A percentile compares a stretch with the other conserved stretches of the same genome.
Conservation (phyloP, 2,888 invertebrate species). For the Dysmachus trigonus region DNA sequence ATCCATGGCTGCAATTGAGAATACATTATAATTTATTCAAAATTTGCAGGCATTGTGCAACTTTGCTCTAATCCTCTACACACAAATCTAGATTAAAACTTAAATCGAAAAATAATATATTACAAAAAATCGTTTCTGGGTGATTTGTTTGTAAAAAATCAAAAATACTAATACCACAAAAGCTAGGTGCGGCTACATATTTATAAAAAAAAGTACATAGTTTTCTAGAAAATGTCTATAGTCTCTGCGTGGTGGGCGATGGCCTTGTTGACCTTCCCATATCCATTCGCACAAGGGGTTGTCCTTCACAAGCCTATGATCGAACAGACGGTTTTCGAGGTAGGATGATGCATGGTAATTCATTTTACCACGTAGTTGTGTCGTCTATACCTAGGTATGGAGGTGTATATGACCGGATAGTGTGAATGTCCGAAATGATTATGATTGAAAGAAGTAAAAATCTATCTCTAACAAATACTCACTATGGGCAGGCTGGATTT, state of each 20-base stretch:
- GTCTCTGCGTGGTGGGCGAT: slow-evolving; percentile 60
- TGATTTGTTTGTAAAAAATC: background rate
- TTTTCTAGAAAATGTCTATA: slow-evolving; percentile 64
- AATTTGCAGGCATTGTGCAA: slow-evolving; percentile 53
- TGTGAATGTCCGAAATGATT: background rate
- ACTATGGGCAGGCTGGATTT: slow-evolving; percentile 63
- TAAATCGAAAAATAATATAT: background rate
- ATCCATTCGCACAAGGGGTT: slow-evolving; percentile 62
- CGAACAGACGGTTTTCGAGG: slow-evolving; percentile 62
- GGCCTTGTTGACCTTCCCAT: slow-evolving; percentile 57
- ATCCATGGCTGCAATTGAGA: slow-evolving; percentile 84
- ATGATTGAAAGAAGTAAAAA: background rate
- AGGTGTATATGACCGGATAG: slow-evolving; percentile 12
- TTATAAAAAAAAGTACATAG: slow-evolving; percentile 57
- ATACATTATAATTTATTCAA: slow-evolving; percentile 58
- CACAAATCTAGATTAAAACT: background rate
- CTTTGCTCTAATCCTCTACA: background rate
- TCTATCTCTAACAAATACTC: slow-evolving; percentile 55
- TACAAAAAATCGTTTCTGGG: background rate
- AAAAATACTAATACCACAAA: background rate
- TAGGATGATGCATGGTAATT: slow-evolving; percentile 58
- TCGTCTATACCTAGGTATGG: background rate
- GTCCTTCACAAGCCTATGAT: slow-evolving; percentile 62
- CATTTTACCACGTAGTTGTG: slow-evolving; percentile 52
- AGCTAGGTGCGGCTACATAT: background rate